Evolutionary conservation across 2,888 invertebrate species (phyloP).

Genomic region (Calliopum simillimum): DNA sequence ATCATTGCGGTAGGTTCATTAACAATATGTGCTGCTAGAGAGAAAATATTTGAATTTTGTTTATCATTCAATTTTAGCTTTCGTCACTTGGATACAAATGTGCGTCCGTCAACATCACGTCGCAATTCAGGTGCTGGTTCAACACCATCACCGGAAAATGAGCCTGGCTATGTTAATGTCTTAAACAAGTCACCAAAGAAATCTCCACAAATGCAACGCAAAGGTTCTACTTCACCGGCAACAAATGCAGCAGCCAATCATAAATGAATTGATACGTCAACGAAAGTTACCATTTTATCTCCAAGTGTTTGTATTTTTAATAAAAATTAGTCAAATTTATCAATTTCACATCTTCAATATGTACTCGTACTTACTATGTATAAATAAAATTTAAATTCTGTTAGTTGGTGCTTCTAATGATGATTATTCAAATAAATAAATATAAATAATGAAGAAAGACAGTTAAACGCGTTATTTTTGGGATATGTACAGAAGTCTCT

Average conservation of each 20-base stretch:
- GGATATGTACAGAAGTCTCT: too few species aligned
- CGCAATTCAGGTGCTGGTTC: constrained; percentile 74
- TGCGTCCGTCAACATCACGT: constrained; percentile 75
- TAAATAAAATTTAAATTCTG: too few species aligned
- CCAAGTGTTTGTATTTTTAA: neutral
- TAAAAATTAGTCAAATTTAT: too few species aligned
- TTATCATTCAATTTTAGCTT: constrained; percentile 71
- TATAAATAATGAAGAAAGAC: too few species aligned
- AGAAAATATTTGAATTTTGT: neutral
- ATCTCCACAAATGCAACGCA: constrained; percentile 67
- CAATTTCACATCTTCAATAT: too few species aligned
- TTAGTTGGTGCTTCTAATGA: too few species aligned
- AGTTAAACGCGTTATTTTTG: too few species aligned
- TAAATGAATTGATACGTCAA: constrained; percentile 43
- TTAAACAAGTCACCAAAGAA: constrained; percentile 69
- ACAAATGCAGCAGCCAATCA: constrained; percentile 50
- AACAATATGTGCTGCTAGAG: too few species aligned
- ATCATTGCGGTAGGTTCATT: constrained; percentile 76
- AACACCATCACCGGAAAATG: constrained; percentile 73
- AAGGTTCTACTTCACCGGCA: constrained; percentile 58
- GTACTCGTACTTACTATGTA: too few species aligned
- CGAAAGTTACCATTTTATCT: neutral
- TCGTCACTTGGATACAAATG: constrained; percentile 88
- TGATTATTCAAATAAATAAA: too few species aligned
- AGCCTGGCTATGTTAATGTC: constrained; percentile 59